Conservation (phyloP, 2,113 vertebrate species). For the Leptocoma aspasia region DNA sequence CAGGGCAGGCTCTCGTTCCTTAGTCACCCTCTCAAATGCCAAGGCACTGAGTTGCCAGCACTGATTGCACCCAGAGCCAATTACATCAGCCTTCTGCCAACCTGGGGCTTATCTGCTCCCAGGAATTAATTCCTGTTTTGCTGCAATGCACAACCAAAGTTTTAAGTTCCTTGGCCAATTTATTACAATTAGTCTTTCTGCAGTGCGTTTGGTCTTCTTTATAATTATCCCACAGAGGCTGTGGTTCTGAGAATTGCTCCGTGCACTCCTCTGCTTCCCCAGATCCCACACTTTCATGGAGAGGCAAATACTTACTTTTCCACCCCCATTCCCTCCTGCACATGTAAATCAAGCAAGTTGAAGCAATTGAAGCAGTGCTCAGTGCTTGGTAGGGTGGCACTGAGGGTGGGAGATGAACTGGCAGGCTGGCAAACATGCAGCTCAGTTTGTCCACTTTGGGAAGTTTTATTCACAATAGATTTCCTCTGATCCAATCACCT, state of each 20-base stretch:
- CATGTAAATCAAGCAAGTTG: background rate
- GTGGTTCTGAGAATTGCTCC: background rate
- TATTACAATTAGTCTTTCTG: conserved; percentile 36
- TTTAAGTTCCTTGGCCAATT: conserved; percentile 28
- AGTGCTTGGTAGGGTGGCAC: background rate
- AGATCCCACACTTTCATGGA: background rate
- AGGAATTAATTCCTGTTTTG: conserved; percentile 56
- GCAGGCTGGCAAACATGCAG: background rate
- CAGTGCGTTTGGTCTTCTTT: background rate
- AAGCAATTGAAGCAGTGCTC: background rate
- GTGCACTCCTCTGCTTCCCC: background rate
- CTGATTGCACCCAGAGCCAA: conserved; percentile 39
- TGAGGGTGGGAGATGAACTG: background rate
- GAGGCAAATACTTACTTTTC: background rate
- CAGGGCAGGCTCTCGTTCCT: conserved; percentile 12
- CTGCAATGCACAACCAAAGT: conserved; percentile 38
- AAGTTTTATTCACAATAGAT: background rate
- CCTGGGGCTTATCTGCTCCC: conserved; percentile 19
- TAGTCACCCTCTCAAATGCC: conserved; percentile 7
- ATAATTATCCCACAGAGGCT: background rate
- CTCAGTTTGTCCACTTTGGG: background rate
- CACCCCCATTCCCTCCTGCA: background rate
- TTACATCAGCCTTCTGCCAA: conserved; percentile 49
- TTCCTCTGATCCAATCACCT: background rate
- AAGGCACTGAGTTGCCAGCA: background rate